Evolutionary conservation across 2,113 vertebrate genomes (phyloP).

Genomic region (Tachycineta bicolor): DNA sequence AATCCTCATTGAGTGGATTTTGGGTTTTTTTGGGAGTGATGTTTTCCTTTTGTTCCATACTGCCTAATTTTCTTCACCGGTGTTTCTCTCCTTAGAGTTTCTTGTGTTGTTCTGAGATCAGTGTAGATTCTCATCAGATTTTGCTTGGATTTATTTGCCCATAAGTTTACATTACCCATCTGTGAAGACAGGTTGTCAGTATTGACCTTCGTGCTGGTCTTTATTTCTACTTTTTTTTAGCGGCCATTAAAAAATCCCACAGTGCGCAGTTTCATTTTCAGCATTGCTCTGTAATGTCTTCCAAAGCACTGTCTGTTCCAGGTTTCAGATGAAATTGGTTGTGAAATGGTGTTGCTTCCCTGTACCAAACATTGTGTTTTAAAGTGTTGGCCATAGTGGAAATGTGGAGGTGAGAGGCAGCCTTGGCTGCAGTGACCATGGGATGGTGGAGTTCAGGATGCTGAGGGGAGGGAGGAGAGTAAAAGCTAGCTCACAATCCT

Average conservation of each 20-base stretch:
- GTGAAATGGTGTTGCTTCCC: neutral
- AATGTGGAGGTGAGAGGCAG: neutral
- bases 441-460: neutral
- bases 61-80: neutral
- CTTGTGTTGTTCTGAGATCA: neutral
- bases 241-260: neutral
- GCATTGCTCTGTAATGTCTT: neutral
- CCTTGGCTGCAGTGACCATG: neutral
- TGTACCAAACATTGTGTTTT: neutral
- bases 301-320: neutral
- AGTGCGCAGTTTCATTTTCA: neutral
- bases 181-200: neutral
- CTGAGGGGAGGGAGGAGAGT: neutral
- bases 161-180: neutral
- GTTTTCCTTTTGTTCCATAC: neutral
- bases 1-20: neutral
- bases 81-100: neutral
- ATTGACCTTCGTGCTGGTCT: neutral
- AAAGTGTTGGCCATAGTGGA: neutral
- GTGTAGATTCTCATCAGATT: neutral
- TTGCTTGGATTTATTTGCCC: neutral
- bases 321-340: neutral
- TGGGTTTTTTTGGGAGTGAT: fast-evolving
- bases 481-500: neutral
- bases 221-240: neutral